Evolutionary conservation across 2,113 vertebrate species (phyloP).

Genomic region (Aythya baeri): DNA sequence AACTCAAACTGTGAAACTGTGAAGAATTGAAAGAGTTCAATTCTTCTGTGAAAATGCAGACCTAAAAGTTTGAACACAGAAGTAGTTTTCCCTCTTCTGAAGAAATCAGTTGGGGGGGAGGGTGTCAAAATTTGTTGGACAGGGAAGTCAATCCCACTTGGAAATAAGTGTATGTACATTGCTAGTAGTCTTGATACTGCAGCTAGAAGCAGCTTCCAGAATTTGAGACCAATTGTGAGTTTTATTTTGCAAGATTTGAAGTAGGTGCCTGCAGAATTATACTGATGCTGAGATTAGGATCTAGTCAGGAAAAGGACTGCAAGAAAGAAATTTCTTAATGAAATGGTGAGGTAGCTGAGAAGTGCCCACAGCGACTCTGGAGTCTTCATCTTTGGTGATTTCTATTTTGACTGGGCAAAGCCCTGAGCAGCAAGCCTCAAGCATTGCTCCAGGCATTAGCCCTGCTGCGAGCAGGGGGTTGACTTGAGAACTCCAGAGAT

Average conservation of each 20-base stretch:
- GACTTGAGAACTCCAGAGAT: neutral
- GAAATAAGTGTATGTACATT: neutral
- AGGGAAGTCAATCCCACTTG: constrained; percentile 30
- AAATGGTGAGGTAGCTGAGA: neutral
- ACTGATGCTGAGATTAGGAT: neutral
- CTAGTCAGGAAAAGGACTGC: neutral
- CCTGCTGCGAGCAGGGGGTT: neutral
- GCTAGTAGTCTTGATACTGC: neutral
- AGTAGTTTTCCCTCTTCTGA: constrained; percentile 2
- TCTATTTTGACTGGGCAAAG: neutral
- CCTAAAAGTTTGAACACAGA: neutral
- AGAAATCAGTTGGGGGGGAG: neutral
- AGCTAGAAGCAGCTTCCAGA: neutral
- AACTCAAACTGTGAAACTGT: constrained; percentile 18
- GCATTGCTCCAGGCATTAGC: neutral
- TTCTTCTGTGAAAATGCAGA: neutral
- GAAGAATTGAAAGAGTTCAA: neutral
- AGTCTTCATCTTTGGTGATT: neutral
- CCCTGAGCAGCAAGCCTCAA: neutral
- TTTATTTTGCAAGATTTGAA: neutral
- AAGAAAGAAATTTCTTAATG: neutral
- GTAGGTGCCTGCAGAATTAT: neutral
- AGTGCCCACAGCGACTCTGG: neutral
- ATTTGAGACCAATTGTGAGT: neutral
- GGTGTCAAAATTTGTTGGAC: neutral